Base-by-base conservation (phyloP, 35 echinoderm and acorn worm genomes). In the Lytechinus pictus region DNA sequence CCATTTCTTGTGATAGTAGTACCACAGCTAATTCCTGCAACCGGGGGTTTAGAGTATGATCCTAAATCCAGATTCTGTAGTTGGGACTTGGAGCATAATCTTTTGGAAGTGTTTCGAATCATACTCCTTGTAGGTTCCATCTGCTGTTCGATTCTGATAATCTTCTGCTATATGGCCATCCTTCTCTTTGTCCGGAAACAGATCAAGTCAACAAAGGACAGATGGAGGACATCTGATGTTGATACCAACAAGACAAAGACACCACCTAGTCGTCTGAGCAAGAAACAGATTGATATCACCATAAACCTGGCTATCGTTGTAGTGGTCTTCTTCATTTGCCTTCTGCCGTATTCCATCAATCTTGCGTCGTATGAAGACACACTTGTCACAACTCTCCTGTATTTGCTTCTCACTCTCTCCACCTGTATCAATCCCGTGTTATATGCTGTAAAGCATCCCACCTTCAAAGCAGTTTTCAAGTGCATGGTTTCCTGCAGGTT, bases 351-450 rank as follows among this genome's bases (percentile, higher is more conserved):
- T 54, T 72, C 91, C 3, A 4, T 54, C 94, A 13, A 57, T 94
- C 94, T 71, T 96, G 9, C 52, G 91, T 79, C 27, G 71, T 6
- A 94, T 57, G n/a, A 95, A 92, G 94, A 57, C 55, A 57, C 8
- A 0, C 92, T 28, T 3, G 3, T 92, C 16, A 28, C 27, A 19
- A 52, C 97, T 0, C 95, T 95, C 33, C 61, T 94, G 4, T 95
- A 87, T 53, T 54, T 95, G 14, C 54, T 97, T 13, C 71, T 97
- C 9, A 66, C 96, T 44, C 88, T 95, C 44, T 96, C 97, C 86
- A 96, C 94, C 21, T 97, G 96, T 54, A 19, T 97, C 0, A 97
- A 99, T 58, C 98, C 98, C 6, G 94, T 97, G 27, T 96, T 99
- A 27, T 97, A 98, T 92, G 98, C 95, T 10, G 86, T 95, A 4